Percentiles rank a stretch among this genome's conserved stretches.
These are phyloP conservation scores for Psilanteris sp. DNA, from an alignment of 1,140 invertebrate species.

Conservation along the genomic window DNA sequence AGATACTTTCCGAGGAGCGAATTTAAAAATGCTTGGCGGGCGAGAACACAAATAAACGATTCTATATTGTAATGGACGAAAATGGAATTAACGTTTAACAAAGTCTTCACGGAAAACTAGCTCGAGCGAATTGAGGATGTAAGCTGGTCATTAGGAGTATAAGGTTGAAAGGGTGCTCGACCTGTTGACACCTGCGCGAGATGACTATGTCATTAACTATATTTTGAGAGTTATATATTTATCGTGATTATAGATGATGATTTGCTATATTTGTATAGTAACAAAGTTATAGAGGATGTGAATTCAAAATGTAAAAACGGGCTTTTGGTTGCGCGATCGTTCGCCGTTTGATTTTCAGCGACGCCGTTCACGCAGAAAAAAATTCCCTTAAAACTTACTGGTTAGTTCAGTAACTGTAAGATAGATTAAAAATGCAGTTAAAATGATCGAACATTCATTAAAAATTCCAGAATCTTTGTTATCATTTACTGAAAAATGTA, in stretches of 20 bases:
- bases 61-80: constrained; percentile 32
- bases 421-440: no score
- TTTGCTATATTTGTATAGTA: constrained; percentile 58
- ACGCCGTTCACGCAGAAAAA: no score
- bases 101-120: constrained; percentile 34
- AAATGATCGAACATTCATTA: no score
- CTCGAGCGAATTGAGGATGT: constrained; percentile 63
- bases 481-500: no score
- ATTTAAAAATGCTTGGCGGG: constrained; percentile 43
- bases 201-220: constrained; percentile 55
- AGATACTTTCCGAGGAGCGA: constrained; percentile 28
- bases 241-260: constrained; percentile 51
- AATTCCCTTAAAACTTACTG: no score
- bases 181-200: constrained; percentile 46
- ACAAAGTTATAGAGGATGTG: constrained; percentile 21
- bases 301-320: constrained; percentile 21
- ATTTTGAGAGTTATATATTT: constrained; percentile 65
- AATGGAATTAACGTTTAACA: constrained; percentile 34
- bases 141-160: constrained; percentile 65
- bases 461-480: no score
- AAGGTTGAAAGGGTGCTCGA: constrained; percentile 71
- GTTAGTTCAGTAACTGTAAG: no score
- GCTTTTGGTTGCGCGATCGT: constrained; percentile 17
- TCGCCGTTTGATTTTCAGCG: constrained; percentile 16
- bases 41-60: constrained; percentile 8